Conservation (phyloP, 1,140 invertebrate species). For the Cyclina sinensis region DNA sequence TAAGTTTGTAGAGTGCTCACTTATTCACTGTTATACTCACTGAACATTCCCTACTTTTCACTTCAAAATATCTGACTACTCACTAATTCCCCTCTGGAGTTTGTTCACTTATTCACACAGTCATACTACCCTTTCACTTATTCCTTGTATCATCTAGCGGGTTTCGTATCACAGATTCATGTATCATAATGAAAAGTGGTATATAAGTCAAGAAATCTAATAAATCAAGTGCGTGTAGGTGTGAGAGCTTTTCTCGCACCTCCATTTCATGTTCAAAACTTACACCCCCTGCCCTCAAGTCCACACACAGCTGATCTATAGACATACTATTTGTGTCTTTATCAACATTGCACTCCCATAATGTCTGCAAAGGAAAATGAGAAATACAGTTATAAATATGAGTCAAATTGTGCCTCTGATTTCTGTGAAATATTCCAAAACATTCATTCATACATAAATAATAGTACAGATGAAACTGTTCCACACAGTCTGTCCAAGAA, state of each 20-base stretch:
- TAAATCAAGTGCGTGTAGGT: conserved; percentile 81
- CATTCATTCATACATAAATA: too few relatives aligned
- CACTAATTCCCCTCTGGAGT: background rate
- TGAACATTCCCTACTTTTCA: too few relatives aligned
- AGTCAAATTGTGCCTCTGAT: too few relatives aligned
- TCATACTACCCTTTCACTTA: conserved; percentile 45
- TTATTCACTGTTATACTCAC: too few relatives aligned
- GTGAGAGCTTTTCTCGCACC: conserved; percentile 78
- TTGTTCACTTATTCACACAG: conserved; percentile 73
- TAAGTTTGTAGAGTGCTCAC: too few relatives aligned
- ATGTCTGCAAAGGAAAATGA: conserved; percentile 73
- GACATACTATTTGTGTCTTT: conserved; percentile 80
- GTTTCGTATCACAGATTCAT: conserved; percentile 82
- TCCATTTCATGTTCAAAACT: conserved; percentile 80
- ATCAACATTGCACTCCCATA: conserved; percentile 86
- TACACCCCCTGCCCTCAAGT: conserved; percentile 84
- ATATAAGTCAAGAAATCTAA: conserved; percentile 85
- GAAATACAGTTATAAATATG: background rate
- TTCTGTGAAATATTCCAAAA: too few relatives aligned
- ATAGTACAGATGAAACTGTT: too few relatives aligned
- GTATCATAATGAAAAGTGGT: conserved; percentile 85
- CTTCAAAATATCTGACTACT: too few relatives aligned
- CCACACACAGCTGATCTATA: conserved; percentile 82
- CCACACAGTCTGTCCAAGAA: too few relatives aligned
- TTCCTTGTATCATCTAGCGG: conserved; percentile 77